Conservation (phyloP, 2,113 vertebrate genomes). For the Phrynosoma platyrhinos region DNA sequence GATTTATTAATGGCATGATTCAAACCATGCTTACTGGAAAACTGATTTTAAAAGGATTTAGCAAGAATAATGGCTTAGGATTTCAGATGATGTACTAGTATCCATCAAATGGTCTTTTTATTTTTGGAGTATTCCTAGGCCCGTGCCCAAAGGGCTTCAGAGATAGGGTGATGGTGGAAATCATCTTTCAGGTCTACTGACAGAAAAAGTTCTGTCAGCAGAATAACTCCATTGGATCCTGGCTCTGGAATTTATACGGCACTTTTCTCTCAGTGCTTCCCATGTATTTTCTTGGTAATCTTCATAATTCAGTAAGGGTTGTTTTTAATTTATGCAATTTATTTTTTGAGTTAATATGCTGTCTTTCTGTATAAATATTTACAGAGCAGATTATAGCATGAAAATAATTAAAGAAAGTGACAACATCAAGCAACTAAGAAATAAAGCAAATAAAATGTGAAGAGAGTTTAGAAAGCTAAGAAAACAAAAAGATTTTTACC, state of each 20-base stretch:
- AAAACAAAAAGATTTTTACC: not conserved
- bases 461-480: not conserved
- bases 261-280: not conserved
- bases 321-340: not conserved
- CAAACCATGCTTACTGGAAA: not conserved
- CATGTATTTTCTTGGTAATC: not conserved
- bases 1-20: slow-evolving; percentile 2
- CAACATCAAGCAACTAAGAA: not conserved
- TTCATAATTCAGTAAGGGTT: not conserved
- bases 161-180: not conserved
- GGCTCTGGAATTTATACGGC: not conserved
- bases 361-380: not conserved
- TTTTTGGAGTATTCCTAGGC: not conserved
- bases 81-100: not conserved
- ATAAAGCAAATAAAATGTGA: not conserved
- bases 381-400: not conserved
- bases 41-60: not conserved
- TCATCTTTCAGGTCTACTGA: not conserved
- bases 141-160: not conserved
- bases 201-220: not conserved
- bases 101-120: not conserved
- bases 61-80: not conserved
- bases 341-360: not conserved
- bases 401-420: not conserved
- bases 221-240: not conserved